Evolutionary conservation across 1,140 invertebrate species (phyloP), one percentile per base, ranked within the genome.

Genomic region (Phenacoccus solenopsis): DNA sequence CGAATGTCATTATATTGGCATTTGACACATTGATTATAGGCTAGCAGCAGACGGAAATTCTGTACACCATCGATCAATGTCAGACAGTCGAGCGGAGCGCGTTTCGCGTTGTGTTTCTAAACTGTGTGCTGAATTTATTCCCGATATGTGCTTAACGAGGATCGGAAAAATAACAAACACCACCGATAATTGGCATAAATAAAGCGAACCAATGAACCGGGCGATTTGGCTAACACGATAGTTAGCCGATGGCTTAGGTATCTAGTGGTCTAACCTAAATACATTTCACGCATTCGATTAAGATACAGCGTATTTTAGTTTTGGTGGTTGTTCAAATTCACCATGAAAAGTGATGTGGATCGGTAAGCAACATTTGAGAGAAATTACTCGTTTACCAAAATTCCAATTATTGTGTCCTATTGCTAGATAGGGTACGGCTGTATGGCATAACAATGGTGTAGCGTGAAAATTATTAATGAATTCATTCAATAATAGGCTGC

Each of bases 1-100:
- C 59, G 59, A 22, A 64, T 64, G 59, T 64, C 59, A 64, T 64
- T 64, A 64, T 24, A 24, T 64, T 64, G 59, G 59, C 59, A 64
- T 64, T 64, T 64, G 59, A 64, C 59, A 64, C 59, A 64, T 64
- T 64, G 59, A 64, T 64, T 64, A 64, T 64, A 64, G 59, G 25
- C 59, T 64, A 64, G 59, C 21, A 10, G 20, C 59, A 64, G 59
- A 64, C 59, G 25, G 59, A 64, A 64, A 64, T 64, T 64, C 59
- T 64, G 59, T 64, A 64, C 59, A 10, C 59, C 59, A 64, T 64
- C 59, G 59, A 64, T 64, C 59, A 64, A 64, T 64, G 59, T 64
- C 59, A 64, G 59, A 59, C 7, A 64, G 10, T 49, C 20, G 5
- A 32, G 2, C 38, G 16, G 38, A 49, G 38, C 38, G n/a, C n/a